A percentile compares a stretch with the other conserved stretches of the same genome.
These are phyloP conservation scores for Solea solea DNA, from an alignment of 2,113 vertebrate species.

Conservation along the genomic window DNA sequence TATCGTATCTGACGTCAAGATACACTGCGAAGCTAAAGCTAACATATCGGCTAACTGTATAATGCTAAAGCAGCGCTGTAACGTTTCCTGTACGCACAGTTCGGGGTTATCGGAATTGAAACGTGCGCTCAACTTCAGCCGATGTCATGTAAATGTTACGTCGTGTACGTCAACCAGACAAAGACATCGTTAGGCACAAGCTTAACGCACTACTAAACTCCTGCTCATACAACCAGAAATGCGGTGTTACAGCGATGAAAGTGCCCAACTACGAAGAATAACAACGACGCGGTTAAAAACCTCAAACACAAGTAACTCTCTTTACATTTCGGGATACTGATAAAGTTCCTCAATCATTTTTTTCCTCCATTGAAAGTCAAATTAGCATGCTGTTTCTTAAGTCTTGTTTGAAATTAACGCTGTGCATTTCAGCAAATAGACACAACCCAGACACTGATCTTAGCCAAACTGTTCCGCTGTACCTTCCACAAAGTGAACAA, in stretches of 20 bases:
- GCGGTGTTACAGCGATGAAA: not conserved
- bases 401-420: conserved; percentile 13
- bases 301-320: not conserved
- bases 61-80: not conserved
- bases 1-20: conserved; percentile 8
- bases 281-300: not conserved
- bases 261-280: conserved; percentile 1
- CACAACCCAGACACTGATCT: conserved; percentile 45
- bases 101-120: not conserved
- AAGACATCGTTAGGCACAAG: not conserved
- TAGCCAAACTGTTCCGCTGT: conserved; percentile 32
- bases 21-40: conserved; percentile 20
- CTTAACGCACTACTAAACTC: conserved; percentile 6
- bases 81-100: not conserved
- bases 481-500: conserved; percentile 45
- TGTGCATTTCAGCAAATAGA: conserved; percentile 70
- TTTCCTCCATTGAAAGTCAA: not conserved
- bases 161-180: not conserved
- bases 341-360: not conserved
- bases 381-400: not conserved
- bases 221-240: not conserved
- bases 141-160: no score
- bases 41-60: conserved; percentile 11
- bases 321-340: not conserved
- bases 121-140: not conserved